Conservation (phyloP, 2,888 invertebrate genomes). For the Cylindroiulus punctatus region DNA sequence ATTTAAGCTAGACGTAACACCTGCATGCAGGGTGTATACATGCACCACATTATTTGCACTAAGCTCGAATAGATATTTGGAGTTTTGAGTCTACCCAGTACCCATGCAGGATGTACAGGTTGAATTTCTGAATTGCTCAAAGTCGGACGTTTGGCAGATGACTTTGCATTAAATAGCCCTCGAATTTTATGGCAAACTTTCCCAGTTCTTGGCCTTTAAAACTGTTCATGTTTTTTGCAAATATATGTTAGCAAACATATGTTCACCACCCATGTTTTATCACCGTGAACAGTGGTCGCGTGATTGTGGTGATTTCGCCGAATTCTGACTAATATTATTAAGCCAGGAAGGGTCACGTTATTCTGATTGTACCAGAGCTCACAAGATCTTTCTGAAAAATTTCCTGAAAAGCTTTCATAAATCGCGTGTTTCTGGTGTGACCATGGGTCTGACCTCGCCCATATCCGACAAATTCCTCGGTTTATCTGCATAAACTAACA, state of each 20-base stretch:
- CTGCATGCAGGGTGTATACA: too few species aligned
- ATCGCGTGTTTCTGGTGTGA: not conserved
- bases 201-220: not conserved
- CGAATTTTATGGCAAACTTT: constrained; percentile 5
- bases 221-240: not conserved
- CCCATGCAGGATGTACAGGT: not conserved
- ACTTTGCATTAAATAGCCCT: not conserved
- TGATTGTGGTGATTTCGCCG: not conserved
- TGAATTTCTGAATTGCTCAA: not conserved
- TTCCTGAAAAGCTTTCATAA: not conserved
- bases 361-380: not conserved
- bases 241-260: not conserved
- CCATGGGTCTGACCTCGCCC: not conserved
- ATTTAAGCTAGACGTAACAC: too few species aligned
- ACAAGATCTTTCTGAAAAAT: not conserved
- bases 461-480: not conserved
- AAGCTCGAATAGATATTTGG: too few species aligned
- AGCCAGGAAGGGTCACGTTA: not conserved
- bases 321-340: not conserved
- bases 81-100: not conserved
- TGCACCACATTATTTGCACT: too few species aligned
- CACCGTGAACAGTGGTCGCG: too few species aligned
- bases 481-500: not conserved
- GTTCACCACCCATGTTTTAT: not conserved
- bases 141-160: not conserved